Conservation (phyloP, 1,140 invertebrate species). For the Tetramorium parvispinum region DNA sequence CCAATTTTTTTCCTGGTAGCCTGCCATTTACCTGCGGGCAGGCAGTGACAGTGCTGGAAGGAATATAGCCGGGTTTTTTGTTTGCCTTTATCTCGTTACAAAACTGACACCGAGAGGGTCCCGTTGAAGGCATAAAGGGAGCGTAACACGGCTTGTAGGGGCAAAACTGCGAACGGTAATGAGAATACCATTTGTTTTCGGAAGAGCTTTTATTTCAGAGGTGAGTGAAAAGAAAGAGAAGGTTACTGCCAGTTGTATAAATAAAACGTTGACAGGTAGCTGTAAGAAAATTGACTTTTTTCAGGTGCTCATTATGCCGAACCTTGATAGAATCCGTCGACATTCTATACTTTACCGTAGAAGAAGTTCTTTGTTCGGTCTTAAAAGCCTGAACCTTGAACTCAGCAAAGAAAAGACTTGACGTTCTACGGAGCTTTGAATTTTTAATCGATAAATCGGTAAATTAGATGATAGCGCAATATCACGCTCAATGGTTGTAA, state of each 20-base stretch:
- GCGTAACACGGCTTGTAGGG: not conserved
- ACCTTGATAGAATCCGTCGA: not conserved
- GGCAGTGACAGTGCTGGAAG: not conserved
- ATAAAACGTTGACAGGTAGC: conserved; percentile 20
- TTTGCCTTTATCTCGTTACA: conserved; percentile 45
- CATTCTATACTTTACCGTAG: not conserved
- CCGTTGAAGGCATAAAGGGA: conserved; percentile 1
- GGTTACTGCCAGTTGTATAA: conserved; percentile 14
- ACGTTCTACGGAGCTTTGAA: not conserved
- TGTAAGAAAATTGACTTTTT: conserved; percentile 23
- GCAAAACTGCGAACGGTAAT: conserved; percentile 13
- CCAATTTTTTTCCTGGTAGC: conserved; percentile 6
- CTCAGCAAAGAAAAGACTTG: not conserved
- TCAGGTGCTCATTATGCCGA: not conserved
- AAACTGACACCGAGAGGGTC: conserved; percentile 21
- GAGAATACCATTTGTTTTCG: conserved; percentile 31
- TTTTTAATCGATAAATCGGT: conserved; percentile 13
- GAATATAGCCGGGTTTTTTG: not conserved
- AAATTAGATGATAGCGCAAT: not conserved
- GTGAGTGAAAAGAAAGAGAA: not conserved
- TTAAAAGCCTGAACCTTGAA: conserved; percentile 8
- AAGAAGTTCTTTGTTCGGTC: not conserved
- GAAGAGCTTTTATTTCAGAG: conserved; percentile 19
- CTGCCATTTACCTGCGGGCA: not conserved
- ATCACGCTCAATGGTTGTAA: not conserved